Evolutionary conservation across 2,888 invertebrate species (phyloP).

Genomic region (Dyspetes luteomarginatus): DNA sequence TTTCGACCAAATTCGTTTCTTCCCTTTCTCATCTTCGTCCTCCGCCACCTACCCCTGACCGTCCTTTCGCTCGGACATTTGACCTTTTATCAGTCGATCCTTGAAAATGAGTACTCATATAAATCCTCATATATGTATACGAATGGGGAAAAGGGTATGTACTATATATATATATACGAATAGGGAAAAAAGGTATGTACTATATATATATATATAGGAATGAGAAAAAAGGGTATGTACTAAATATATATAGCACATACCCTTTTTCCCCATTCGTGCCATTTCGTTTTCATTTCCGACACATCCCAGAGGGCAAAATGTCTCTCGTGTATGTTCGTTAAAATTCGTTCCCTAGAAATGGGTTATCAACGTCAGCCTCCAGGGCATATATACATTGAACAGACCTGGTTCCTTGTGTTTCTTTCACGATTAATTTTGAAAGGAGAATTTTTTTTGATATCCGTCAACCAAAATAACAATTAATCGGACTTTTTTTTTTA

Average conservation of each 20-base stretch:
- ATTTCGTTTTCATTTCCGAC: conserved; percentile 73
- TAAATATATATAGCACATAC: no score
- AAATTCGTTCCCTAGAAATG: conserved; percentile 40
- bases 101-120: conserved; percentile 23
- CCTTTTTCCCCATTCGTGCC: conserved; percentile 70
- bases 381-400: conserved; percentile 44
- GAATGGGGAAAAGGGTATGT: neutral
- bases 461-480: no score
- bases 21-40: neutral
- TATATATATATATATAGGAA: no score
- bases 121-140: neutral
- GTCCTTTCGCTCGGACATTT: conserved; percentile 13
- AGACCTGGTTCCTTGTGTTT: conserved; percentile 14
- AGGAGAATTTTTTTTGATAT: neutral
- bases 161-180: no score
- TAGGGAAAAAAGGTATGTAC: no score
- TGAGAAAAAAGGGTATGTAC: no score
- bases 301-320: conserved; percentile 44
- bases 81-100: conserved; percentile 4
- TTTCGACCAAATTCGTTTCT: neutral
- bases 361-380: conserved; percentile 54
- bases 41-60: conserved; percentile 18
- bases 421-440: conserved; percentile 25
- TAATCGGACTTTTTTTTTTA: no score
- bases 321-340: conserved; percentile 22